These are phyloP conservation scores for Sphaeramia orbicularis DNA, from an alignment of 2,797 vertebrate genomes.

Conservation along the genomic window DNA sequence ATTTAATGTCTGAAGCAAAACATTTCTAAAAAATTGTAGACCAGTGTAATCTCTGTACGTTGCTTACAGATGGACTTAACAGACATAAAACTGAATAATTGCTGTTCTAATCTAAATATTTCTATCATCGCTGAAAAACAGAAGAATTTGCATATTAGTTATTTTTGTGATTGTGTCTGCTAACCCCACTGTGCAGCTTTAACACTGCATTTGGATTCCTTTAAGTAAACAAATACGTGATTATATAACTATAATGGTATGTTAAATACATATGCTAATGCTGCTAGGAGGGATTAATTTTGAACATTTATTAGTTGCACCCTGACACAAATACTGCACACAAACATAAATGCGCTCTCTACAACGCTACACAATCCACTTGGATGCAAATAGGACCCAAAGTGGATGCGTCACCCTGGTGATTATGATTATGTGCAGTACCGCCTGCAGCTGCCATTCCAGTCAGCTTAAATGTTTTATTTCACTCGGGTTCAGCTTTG, in stretches of 20 bases:
- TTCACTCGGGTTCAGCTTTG: constrained; percentile 29
- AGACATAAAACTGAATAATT: too few relatives aligned
- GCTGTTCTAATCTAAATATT: too few relatives aligned
- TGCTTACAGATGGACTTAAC: too few relatives aligned
- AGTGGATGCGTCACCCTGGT: constrained; percentile 38
- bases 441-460: constrained; percentile 52
- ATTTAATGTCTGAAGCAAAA: too few relatives aligned
- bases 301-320: too few relatives aligned
- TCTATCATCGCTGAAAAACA: too few relatives aligned
- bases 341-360: background rate
- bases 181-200: background rate
- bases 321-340: too few relatives aligned
- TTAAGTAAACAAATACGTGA: background rate
- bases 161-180: too few relatives aligned
- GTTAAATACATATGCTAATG: background rate
- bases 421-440: constrained; percentile 35
- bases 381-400: constrained; percentile 46
- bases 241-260: too few relatives aligned
- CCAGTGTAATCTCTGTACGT: too few relatives aligned
- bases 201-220: background rate
- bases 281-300: background rate
- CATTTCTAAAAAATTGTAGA: too few relatives aligned
- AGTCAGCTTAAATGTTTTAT: constrained; percentile 49
- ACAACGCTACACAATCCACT: constrained; percentile 11
- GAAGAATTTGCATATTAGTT: too few relatives aligned